phyloP scores from a whole-genome alignment of 2,888 invertebrate genomes.

The Hirudinaria manillensis region DNA sequence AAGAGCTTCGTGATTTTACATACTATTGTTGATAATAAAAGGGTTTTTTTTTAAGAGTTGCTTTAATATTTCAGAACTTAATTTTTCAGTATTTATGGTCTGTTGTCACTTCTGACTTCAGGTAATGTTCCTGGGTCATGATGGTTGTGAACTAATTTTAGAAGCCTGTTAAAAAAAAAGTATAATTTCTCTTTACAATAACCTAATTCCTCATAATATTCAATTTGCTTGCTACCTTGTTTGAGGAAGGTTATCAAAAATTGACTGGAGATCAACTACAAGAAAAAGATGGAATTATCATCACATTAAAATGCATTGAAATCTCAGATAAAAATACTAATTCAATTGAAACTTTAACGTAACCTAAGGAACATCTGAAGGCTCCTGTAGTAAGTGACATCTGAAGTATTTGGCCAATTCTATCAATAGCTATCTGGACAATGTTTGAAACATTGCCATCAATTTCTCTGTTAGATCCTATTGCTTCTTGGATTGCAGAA shows the following conservation, averaged over 20 bases:
- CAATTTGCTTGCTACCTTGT: background rate
- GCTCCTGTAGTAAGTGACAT: slow-evolving; percentile 72
- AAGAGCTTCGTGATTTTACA: too few species aligned
- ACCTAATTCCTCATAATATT: too few species aligned
- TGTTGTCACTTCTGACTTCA: too few species aligned
- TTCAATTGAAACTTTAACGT: background rate
- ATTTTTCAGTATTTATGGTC: too few species aligned
- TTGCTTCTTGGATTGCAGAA: background rate
- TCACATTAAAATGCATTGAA: background rate
- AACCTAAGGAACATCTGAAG: slow-evolving; percentile 38
- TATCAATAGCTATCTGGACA: slow-evolving; percentile 65
- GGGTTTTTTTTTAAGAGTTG: too few species aligned
- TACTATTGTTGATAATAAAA: too few species aligned
- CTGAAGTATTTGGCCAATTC: slow-evolving; percentile 77
- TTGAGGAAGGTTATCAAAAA: background rate
- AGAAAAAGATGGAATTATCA: background rate
- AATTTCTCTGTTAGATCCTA: slow-evolving; percentile 1
- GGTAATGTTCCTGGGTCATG: too few species aligned
- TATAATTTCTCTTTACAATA: too few species aligned
- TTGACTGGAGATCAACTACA: slow-evolving; percentile 9
- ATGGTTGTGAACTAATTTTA: too few species aligned
- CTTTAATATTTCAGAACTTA: too few species aligned
- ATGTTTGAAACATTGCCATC: background rate
- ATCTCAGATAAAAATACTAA: background rate
- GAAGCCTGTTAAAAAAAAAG: too few species aligned